Percentiles rank a stretch among this genome's conserved stretches.
Evolutionary conservation across 2,888 invertebrate species (phyloP).

Genomic region (Hirtodrosophila cameraria): DNA sequence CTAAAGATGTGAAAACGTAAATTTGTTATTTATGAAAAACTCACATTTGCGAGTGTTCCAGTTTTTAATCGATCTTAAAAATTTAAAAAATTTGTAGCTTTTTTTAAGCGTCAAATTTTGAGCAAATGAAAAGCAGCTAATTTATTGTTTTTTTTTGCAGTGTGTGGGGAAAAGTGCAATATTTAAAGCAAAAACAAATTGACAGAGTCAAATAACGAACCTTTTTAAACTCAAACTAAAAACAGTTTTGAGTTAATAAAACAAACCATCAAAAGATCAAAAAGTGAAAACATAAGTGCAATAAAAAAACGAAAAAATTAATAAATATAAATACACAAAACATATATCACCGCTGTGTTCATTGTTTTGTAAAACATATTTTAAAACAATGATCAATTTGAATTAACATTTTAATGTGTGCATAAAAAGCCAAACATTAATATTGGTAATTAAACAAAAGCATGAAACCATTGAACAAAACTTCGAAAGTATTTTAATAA

Average conservation of each 20-base stretch:
- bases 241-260: conserved; percentile 8
- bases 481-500: conserved; percentile 11
- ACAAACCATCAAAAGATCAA: conserved; percentile 1
- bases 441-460: conserved; percentile 8
- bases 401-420: conserved; percentile 25
- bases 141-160: conserved; percentile 35
- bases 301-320: conserved; percentile 31
- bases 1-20: too few relatives aligned
- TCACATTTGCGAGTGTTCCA: background rate
- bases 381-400: conserved; percentile 23
- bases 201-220: conserved; percentile 9
- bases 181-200: conserved; percentile 21
- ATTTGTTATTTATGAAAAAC: too few relatives aligned
- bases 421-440: conserved; percentile 19
- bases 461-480: conserved; percentile 6
- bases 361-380: conserved; percentile 39
- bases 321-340: conserved; percentile 14
- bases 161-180: conserved; percentile 55
- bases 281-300: conserved; percentile 41
- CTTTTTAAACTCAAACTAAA: conserved; percentile 10
- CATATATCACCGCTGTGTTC: conserved; percentile 50
- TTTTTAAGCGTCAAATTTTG: background rate
- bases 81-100: conserved; percentile 3
- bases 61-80: background rate
- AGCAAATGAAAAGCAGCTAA: conserved; percentile 8